phyloP scores from a whole-genome alignment of 35 echinoderm and acorn worm species.

The Acanthaster planci region DNA sequence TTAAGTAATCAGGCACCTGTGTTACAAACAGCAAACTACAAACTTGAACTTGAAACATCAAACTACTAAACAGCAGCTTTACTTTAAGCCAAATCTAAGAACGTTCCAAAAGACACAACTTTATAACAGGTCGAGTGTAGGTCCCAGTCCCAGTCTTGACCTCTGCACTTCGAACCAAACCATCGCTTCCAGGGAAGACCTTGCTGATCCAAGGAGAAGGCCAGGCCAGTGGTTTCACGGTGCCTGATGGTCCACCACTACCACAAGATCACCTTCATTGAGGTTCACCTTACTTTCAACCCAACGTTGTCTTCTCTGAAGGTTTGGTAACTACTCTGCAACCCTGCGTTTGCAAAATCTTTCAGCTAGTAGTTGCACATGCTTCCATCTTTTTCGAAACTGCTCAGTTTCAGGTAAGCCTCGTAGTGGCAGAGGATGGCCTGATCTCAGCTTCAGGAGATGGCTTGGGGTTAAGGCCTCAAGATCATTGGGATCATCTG shows the following conservation, averaged over 20 bases:
- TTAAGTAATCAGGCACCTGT: no score
- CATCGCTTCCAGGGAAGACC: no score
- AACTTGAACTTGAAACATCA: no score
- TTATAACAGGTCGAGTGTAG: no score
- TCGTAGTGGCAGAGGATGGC: background rate
- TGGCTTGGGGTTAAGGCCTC: no score
- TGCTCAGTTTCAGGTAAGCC: no score
- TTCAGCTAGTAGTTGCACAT: conserved; percentile 56
- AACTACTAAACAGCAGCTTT: no score
- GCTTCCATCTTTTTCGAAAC: no score
- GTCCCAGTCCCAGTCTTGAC: background rate
- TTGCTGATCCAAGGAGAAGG: background rate
- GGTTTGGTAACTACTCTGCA: conserved; percentile 32
- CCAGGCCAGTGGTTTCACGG: conserved; percentile 34
- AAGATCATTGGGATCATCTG: conserved; percentile 57
- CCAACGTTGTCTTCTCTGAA: conserved; percentile 62
- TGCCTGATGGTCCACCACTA: conserved; percentile 43
- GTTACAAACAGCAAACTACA: no score
- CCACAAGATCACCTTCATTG: conserved; percentile 50
- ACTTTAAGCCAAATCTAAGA: no score
- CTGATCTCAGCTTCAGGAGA: conserved; percentile 40
- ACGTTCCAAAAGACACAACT: no score
- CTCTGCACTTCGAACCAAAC: no score
- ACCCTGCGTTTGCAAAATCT: conserved; percentile 53
- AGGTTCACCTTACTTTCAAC: conserved; percentile 31